Evolutionary conservation across 2,888 invertebrate species (phyloP).

Genomic region (Cephus spinipes): DNA sequence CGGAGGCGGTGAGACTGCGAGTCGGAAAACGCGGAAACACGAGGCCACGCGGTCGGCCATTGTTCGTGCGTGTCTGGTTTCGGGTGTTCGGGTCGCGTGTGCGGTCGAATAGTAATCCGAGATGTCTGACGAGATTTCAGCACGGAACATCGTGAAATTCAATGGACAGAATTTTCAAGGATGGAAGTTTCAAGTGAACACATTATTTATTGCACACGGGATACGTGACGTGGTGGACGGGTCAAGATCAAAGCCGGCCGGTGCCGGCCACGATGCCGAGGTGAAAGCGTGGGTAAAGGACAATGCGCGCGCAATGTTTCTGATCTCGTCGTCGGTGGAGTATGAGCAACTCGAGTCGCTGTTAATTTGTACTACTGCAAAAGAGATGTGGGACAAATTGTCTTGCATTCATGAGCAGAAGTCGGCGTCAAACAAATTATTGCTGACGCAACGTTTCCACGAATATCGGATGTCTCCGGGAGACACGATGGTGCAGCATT

Average conservation of each 20-base stretch:
- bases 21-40: neutral
- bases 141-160: constrained; percentile 22
- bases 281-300: constrained; percentile 24
- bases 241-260: constrained; percentile 15
- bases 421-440: constrained; percentile 25
- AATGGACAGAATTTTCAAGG: constrained; percentile 25
- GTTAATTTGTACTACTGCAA: constrained; percentile 18
- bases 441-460: constrained; percentile 21
- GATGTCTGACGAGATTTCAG: constrained; percentile 26
- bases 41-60: constrained; percentile 2
- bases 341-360: constrained; percentile 22
- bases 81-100: neutral
- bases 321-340: constrained; percentile 24
- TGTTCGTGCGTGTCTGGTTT: neutral
- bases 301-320: constrained; percentile 21
- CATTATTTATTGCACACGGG: constrained; percentile 20
- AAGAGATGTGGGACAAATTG: constrained; percentile 27
- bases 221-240: constrained; percentile 20
- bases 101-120: constrained; percentile 4
- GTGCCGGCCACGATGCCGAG: constrained; percentile 6
- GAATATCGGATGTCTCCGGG: constrained; percentile 13
- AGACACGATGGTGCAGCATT: constrained; percentile 24
- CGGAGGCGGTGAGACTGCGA: constrained; percentile 1
- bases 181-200: constrained; percentile 26
- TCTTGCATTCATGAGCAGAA: constrained; percentile 24